Conservation (phyloP, 64 coral and sea anemone genomes). For the Acropora tenuis region DNA sequence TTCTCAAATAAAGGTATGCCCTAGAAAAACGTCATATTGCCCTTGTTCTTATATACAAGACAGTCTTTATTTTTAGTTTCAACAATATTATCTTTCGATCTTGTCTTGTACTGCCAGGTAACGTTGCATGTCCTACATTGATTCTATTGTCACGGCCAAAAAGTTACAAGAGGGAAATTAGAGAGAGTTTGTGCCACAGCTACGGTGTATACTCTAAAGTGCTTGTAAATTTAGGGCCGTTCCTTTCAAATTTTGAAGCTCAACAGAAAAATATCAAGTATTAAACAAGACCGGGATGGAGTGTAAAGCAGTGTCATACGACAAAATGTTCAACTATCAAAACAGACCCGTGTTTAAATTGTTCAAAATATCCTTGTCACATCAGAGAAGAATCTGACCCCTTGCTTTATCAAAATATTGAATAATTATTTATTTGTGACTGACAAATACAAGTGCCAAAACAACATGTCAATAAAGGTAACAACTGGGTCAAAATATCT, state of each 20-base stretch:
- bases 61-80: neutral
- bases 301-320: too few relatives aligned
- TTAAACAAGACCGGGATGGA: too few relatives aligned
- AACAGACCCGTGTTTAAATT: too few relatives aligned
- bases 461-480: neutral
- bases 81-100: neutral
- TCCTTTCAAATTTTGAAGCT: neutral
- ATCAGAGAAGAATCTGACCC: neutral
- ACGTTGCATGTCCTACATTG: conserved; percentile 24
- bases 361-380: neutral
- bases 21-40: neutral
- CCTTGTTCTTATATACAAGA: neutral
- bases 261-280: neutral
- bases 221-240: neutral
- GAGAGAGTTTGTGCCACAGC: neutral
- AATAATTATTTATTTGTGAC: neutral
- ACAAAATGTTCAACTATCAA: too few relatives aligned
- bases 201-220: neutral
- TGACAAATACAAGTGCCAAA: neutral
- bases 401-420: neutral
- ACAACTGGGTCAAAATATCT: neutral
- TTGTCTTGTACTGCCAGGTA: conserved; percentile 29
- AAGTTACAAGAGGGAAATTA: conserved; percentile 15
- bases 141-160: conserved; percentile 4
- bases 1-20: conserved; percentile 30